Evolutionary conservation across 2,113 vertebrate genomes (phyloP).

Genomic region (Gnathonemus longibarbis): DNA sequence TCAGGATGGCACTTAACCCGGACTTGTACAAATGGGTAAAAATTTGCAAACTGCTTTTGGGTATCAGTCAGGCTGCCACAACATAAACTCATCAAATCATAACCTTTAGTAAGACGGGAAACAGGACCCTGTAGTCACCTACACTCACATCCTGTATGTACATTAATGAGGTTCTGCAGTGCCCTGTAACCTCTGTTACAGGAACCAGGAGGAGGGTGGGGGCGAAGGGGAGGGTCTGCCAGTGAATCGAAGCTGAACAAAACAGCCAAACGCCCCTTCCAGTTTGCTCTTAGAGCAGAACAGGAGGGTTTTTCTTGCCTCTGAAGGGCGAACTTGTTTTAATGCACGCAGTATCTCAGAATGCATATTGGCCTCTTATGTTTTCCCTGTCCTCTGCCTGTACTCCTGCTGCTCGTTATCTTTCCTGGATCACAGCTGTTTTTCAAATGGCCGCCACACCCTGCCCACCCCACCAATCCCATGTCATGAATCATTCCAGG

Average conservation of each 20-base stretch:
- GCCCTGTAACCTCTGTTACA: background rate
- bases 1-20: background rate
- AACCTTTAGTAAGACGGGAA: background rate
- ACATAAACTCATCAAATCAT: background rate
- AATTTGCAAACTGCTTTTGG: background rate
- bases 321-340: background rate
- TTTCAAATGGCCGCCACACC: conserved; percentile 13
- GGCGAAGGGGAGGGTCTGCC: background rate
- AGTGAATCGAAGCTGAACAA: background rate
- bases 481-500: conserved; percentile 54
- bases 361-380: background rate
- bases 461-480: background rate
- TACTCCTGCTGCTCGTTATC: background rate
- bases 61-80: background rate
- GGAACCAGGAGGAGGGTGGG: background rate
- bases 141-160: background rate
- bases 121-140: background rate
- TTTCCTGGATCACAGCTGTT: background rate
- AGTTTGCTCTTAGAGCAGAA: background rate
- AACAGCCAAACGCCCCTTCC: background rate
- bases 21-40: background rate
- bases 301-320: background rate
- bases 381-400: background rate
- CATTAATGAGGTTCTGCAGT: background rate
- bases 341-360: background rate